These are phyloP conservation scores for Paramuricea clavata DNA, from an alignment of 92 coral and sea anemone genomes.

Conservation along the genomic window DNA sequence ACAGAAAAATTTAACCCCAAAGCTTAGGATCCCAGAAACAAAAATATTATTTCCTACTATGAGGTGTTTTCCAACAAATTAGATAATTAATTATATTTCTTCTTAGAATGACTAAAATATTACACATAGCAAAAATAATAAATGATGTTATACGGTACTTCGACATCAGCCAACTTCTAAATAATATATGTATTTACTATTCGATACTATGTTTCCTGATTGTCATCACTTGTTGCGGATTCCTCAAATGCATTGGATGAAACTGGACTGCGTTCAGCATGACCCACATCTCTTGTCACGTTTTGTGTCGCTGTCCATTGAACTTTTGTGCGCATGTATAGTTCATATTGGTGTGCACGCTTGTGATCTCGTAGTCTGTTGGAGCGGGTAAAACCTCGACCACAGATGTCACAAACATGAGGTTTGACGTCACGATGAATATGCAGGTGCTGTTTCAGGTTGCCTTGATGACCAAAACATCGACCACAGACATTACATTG, in stretches of 20 bases:
- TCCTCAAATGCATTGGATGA: not conserved
- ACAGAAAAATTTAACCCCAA: too few species aligned
- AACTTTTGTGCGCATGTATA: slow-evolving; percentile 6
- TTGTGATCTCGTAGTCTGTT: slow-evolving; percentile 44
- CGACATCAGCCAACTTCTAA: not conserved
- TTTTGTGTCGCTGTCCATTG: slow-evolving; percentile 33
- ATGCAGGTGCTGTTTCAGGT: slow-evolving; percentile 30
- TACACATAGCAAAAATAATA: too few species aligned
- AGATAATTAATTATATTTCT: too few species aligned
- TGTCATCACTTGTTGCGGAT: slow-evolving; percentile 6
- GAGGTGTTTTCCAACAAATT: too few species aligned
- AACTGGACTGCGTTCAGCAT: not conserved
- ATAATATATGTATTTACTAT: not conserved
- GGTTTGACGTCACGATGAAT: slow-evolving; percentile 45
- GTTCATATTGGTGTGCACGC: slow-evolving; percentile 10
- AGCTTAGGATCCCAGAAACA: too few species aligned
- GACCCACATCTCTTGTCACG: not conserved
- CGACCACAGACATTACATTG: slow-evolving; percentile 31
- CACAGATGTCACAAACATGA: slow-evolving; percentile 32
- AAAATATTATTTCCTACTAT: too few species aligned
- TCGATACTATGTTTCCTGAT: not conserved
- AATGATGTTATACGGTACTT: too few species aligned
- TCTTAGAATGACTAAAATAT: too few species aligned
- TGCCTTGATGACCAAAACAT: slow-evolving; percentile 41
- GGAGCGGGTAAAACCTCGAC: slow-evolving; percentile 40